These are phyloP conservation scores for Thalassophryne amazonica DNA, from an alignment of 2,797 vertebrate species.

Conservation along the genomic window DNA sequence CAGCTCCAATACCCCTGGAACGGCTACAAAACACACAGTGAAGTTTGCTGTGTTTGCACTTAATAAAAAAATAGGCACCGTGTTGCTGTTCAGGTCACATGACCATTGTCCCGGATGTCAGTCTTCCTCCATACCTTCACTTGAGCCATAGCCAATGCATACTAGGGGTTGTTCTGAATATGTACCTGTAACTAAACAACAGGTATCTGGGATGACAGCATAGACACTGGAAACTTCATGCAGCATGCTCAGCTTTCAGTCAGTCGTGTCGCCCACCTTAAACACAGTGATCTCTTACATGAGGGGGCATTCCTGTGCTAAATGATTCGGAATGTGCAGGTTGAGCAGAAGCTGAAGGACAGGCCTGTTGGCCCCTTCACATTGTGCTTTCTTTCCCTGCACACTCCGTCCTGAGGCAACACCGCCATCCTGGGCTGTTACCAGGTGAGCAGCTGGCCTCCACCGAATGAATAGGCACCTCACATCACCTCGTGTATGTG, in stretches of 20 bases:
- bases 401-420: conserved; percentile 60
- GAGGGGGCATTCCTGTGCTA: conserved; percentile 65
- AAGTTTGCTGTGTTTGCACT: no score
- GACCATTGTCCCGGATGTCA: no score
- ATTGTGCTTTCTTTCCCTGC: conserved; percentile 7
- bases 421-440: conserved; percentile 63
- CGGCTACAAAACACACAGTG: no score
- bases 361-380: conserved; percentile 49
- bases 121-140: no score
- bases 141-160: no score
- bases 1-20: no score
- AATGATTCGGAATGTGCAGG: conserved; percentile 68
- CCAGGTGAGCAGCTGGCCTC: conserved; percentile 73
- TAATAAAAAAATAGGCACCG: no score
- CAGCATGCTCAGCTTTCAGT: conserved; percentile 49
- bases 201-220: conserved; percentile 15
- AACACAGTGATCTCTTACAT: conserved; percentile 66
- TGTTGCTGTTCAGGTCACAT: no score
- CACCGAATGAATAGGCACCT: conserved; percentile 70
- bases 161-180: no score
- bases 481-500: conserved; percentile 41
- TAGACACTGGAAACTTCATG: conserved; percentile 27
- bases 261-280: conserved; percentile 48
- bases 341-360: conserved; percentile 63
- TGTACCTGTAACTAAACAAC: conserved; percentile 4